Percentiles rank a stretch among this genome's conserved stretches.
Conservation (phyloP, 2,797 vertebrate species). For the Fundulus diaphanus region DNA sequence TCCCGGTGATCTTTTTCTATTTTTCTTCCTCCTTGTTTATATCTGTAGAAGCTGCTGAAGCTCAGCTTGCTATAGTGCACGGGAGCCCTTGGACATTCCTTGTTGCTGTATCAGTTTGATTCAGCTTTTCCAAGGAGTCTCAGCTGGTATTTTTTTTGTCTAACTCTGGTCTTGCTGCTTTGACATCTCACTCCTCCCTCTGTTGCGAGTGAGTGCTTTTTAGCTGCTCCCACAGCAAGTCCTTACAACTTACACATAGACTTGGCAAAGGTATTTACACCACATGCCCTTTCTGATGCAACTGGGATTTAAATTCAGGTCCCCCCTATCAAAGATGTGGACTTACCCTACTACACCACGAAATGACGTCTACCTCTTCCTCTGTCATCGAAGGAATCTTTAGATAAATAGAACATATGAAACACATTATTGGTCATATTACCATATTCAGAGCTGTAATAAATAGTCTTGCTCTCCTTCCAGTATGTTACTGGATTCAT, state of each 20-base stretch:
- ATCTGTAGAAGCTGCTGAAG: slow-evolving; percentile 24
- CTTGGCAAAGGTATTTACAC: no score
- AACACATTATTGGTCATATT: slow-evolving; percentile 3
- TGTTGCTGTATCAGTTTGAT: not conserved
- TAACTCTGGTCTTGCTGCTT: slow-evolving; percentile 5
- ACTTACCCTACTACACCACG: no score
- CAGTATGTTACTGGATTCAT: slow-evolving; percentile 16
- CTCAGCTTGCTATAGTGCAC: slow-evolving; percentile 2
- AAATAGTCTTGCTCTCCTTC: not conserved
- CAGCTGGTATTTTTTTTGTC: slow-evolving; percentile 24
- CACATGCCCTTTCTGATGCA: no score
- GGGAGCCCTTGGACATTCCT: slow-evolving; percentile 6
- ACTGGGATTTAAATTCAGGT: no score
- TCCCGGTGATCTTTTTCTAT: slow-evolving; percentile 9
- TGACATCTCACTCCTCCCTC: slow-evolving; percentile 12
- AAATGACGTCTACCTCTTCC: no score
- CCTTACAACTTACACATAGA: no score
- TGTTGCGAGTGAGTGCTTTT: no score
- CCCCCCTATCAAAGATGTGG: no score
- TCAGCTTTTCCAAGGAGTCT: slow-evolving; percentile 6
- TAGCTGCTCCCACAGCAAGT: no score
- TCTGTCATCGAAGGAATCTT: not conserved
- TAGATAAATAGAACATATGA: not conserved
- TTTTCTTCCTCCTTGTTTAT: slow-evolving; percentile 19
- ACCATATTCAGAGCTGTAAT: slow-evolving; percentile 20